These are phyloP conservation scores for Misgurnus mizolepis DNA, from an alignment of 2,113 vertebrate species.

Conservation along the genomic window DNA sequence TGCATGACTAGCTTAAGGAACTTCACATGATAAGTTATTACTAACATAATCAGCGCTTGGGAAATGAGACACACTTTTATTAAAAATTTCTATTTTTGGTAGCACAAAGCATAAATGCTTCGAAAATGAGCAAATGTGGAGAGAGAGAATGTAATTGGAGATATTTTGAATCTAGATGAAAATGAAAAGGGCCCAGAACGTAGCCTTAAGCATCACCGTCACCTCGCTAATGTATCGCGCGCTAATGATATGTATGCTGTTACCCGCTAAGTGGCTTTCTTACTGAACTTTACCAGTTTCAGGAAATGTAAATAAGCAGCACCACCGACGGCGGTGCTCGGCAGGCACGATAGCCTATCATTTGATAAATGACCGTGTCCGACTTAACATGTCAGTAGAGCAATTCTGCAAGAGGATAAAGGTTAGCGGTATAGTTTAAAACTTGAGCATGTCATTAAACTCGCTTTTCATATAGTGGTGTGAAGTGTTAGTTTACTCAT, in stretches of 20 bases:
- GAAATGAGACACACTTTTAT: not conserved
- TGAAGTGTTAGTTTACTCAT: conserved; percentile 40
- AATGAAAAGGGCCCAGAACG: not conserved
- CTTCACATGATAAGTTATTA: not conserved
- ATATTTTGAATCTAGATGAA: not conserved
- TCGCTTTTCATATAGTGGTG: conserved; percentile 51
- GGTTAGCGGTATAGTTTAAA: conserved; percentile 30
- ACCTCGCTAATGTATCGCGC: not conserved
- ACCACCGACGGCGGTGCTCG: not conserved
- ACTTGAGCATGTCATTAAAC: conserved; percentile 37
- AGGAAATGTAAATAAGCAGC: conserved; percentile 28
- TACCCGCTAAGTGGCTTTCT: not conserved
- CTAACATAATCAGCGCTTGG: not conserved
- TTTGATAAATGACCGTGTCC: conserved; percentile 37
- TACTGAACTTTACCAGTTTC: not conserved
- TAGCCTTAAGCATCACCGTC: not conserved
- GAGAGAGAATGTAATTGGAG: not conserved
- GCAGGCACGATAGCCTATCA: conserved; percentile 16
- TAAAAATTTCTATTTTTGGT: too few species aligned
- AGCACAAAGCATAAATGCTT: not conserved
- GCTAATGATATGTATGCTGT: conserved; percentile 3
- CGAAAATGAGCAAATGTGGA: not conserved
- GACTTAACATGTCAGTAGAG: conserved; percentile 37
- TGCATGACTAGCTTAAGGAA: not conserved
- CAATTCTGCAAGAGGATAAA: conserved; percentile 6